Percentiles rank a stretch among this genome's conserved stretches.
Evolutionary conservation across 2,888 invertebrate species (phyloP).

Genomic region (Leistus spinibarbis): DNA sequence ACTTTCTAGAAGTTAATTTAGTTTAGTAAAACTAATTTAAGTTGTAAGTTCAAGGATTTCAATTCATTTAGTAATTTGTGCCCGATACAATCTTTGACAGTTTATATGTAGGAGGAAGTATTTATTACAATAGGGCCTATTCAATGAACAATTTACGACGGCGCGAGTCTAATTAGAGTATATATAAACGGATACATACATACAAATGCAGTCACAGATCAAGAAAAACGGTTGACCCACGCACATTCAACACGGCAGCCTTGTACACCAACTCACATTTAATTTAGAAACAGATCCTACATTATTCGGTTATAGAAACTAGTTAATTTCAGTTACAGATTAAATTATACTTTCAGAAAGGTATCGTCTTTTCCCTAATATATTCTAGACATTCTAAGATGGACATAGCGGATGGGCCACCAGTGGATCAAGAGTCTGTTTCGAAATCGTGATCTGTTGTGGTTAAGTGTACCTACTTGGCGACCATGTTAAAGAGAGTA

Average conservation of each 20-base stretch:
- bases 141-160: conserved; percentile 15
- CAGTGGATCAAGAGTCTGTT: too few relatives aligned
- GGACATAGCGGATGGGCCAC: not conserved
- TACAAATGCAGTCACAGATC: not conserved
- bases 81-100: not conserved
- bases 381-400: too few relatives aligned
- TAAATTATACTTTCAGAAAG: too few relatives aligned
- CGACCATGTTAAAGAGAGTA: conserved; percentile 3
- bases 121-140: not conserved
- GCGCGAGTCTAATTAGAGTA: conserved; percentile 10
- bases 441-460: not conserved
- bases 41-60: not conserved
- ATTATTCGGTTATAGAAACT: too few relatives aligned
- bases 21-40: not conserved
- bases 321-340: too few relatives aligned
- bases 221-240: not conserved
- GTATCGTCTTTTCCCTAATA: too few relatives aligned
- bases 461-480: not conserved
- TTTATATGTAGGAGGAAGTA: not conserved
- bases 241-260: not conserved
- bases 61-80: not conserved
- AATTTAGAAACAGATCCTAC: too few relatives aligned
- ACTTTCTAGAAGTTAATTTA: not conserved
- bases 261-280: not conserved
- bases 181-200: not conserved